Conservation (phyloP, 2,888 invertebrate species). For the Cabera pusaria region DNA sequence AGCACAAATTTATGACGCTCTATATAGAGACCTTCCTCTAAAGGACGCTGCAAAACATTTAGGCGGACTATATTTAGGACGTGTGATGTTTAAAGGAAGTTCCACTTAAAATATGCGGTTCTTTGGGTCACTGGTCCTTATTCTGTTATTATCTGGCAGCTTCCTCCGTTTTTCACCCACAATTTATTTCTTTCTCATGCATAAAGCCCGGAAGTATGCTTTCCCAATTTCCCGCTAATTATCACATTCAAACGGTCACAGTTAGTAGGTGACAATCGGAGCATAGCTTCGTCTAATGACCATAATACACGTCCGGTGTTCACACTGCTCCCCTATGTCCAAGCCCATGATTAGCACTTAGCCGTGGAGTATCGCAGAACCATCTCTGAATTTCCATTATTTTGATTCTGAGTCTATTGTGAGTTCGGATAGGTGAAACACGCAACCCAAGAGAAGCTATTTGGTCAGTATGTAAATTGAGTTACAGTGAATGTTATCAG, state of each 20-base stretch:
- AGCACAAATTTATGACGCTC: no score
- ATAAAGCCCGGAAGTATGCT: slow-evolving; percentile 36
- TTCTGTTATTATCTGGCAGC: not conserved
- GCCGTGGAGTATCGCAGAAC: slow-evolving; percentile 39
- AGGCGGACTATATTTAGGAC: no score
- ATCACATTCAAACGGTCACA: slow-evolving; percentile 34
- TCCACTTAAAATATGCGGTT: no score
- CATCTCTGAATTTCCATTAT: slow-evolving; percentile 37
- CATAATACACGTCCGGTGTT: slow-evolving; percentile 57
- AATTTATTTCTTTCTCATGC: slow-evolving; percentile 15
- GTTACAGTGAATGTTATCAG: slow-evolving; percentile 52
- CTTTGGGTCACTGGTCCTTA: slow-evolving; percentile 1
- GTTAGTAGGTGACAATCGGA: slow-evolving; percentile 35
- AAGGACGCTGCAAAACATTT: no score
- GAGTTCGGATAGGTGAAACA: slow-evolving; percentile 19
- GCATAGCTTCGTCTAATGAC: slow-evolving; percentile 54
- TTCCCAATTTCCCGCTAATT: slow-evolving; percentile 50
- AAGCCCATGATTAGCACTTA: slow-evolving; percentile 29
- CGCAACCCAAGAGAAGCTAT: slow-evolving; percentile 34
- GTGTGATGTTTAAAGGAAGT: no score
- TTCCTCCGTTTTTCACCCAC: slow-evolving; percentile 13
- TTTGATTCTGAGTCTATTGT: slow-evolving; percentile 26
- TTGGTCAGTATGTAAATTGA: slow-evolving; percentile 54
- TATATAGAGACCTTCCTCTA: no score
- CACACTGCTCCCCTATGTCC: slow-evolving; percentile 40